Evolutionary conservation across 1,140 invertebrate species (phyloP).

Genomic region (Myzus persicae): DNA sequence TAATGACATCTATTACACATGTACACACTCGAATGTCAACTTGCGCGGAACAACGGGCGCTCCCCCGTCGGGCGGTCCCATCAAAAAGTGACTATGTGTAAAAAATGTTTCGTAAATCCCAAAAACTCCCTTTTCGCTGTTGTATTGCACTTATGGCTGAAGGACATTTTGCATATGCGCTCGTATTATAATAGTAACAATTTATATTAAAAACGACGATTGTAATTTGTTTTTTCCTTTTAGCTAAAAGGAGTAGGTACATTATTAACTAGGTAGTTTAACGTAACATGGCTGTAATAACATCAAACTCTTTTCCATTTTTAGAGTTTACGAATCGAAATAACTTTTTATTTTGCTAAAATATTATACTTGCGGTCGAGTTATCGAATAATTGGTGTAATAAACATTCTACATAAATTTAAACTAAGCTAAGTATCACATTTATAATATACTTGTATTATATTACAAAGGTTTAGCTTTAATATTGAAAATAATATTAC

Average conservation of each 20-base stretch:
- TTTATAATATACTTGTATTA: too few relatives aligned
- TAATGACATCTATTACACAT: constrained; percentile 31
- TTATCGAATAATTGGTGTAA: neutral
- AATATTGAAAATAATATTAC: neutral
- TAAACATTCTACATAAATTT: neutral
- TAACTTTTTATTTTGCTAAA: neutral
- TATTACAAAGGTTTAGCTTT: neutral
- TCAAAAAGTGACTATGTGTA: neutral
- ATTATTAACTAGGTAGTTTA: too few relatives aligned
- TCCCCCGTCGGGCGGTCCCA: neutral
- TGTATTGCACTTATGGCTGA: neutral
- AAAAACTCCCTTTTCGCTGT: neutral
- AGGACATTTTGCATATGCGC: neutral
- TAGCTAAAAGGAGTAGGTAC: neutral
- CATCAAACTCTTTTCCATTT: neutral
- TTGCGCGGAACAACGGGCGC: constrained; percentile 40
- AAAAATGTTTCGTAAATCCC: constrained; percentile 48
- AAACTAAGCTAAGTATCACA: neutral
- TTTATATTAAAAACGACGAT: neutral
- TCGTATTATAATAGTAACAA: neutral
- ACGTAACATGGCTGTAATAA: neutral
- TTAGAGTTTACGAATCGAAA: too few relatives aligned
- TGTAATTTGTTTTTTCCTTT: neutral
- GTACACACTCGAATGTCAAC: constrained; percentile 41
- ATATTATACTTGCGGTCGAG: neutral